Evolutionary conservation across 1,140 invertebrate genomes (phyloP).

Genomic region (Zeugodacus cucurbitae): DNA sequence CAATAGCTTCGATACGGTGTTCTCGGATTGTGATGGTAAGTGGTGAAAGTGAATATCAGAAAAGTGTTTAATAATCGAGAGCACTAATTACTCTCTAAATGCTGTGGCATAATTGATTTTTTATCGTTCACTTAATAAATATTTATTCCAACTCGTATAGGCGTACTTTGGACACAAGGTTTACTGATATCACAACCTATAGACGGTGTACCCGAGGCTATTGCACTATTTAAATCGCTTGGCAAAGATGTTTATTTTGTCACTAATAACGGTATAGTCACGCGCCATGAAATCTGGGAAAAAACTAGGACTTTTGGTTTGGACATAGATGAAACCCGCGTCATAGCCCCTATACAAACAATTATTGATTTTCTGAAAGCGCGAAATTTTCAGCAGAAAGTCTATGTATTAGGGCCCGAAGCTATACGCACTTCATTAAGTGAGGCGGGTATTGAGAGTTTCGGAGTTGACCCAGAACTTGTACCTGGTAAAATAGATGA

Average conservation of each 20-base stretch:
- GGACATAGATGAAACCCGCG: conserved; percentile 76
- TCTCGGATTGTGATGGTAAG: conserved; percentile 88
- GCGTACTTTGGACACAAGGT: conserved; percentile 91
- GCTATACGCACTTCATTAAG: conserved; percentile 85
- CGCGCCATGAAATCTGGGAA: conserved; percentile 79
- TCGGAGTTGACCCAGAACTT: conserved; percentile 73
- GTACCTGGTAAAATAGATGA: conserved; percentile 8
- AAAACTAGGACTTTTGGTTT: conserved; percentile 84
- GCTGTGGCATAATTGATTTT: no score
- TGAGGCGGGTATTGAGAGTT: conserved; percentile 78
- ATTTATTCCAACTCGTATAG: conserved; percentile 64
- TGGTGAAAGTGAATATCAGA: no score
- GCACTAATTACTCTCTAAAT: no score
- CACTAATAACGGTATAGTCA: conserved; percentile 95
- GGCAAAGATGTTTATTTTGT: conserved; percentile 91
- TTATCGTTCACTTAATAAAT: not conserved
- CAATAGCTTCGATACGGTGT: conserved; percentile 79
- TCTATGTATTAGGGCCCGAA: conserved; percentile 86
- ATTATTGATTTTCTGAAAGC: conserved; percentile 83
- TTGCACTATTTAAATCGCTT: conserved; percentile 76
- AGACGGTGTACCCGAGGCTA: conserved; percentile 76
- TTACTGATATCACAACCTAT: no score
- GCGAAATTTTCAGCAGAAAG: conserved; percentile 74
- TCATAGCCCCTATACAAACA: conserved; percentile 86
- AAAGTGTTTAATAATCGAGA: not conserved